Conservation (phyloP, 1,140 invertebrate genomes). For the Drosophila mauritiana region DNA sequence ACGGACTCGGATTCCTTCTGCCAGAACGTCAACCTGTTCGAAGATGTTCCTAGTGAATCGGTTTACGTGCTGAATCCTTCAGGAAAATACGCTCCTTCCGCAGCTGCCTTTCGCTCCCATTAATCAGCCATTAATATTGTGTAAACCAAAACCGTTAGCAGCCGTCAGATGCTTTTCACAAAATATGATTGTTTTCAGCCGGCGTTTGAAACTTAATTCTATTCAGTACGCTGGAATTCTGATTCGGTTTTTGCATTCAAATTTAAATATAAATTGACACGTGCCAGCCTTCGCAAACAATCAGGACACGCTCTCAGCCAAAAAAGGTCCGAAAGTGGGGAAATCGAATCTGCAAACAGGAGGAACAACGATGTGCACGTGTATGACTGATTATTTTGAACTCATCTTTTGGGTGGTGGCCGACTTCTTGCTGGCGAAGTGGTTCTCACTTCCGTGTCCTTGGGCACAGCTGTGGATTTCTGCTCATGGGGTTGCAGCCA, state of each 20-base stretch:
- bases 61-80: conserved; percentile 14
- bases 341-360: conserved; percentile 17
- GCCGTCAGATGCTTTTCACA: conserved; percentile 31
- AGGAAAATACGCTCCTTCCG: conserved; percentile 26
- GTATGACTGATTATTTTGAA: conserved; percentile 50
- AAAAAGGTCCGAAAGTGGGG: conserved; percentile 40
- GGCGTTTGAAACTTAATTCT: conserved; percentile 77
- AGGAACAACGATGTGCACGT: conserved; percentile 39
- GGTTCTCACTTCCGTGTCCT: conserved; percentile 11
- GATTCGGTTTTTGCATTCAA: conserved; percentile 75
- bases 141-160: conserved; percentile 58
- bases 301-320: conserved; percentile 28
- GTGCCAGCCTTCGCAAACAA: conserved; percentile 58
- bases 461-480: conserved; percentile 8
- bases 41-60: conserved; percentile 8
- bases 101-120: conserved; percentile 33
- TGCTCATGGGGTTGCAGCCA: background rate
- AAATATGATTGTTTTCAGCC: conserved; percentile 73
- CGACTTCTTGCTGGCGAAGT: background rate
- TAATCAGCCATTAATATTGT: conserved; percentile 76
- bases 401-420: conserved; percentile 11
- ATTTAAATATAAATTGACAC: conserved; percentile 82
- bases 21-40: conserved; percentile 22
- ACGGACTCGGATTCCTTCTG: conserved; percentile 3
- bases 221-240: conserved; percentile 51